Conservation (phyloP, 1,140 invertebrate genomes). For the Melitaea cinxia region DNA sequence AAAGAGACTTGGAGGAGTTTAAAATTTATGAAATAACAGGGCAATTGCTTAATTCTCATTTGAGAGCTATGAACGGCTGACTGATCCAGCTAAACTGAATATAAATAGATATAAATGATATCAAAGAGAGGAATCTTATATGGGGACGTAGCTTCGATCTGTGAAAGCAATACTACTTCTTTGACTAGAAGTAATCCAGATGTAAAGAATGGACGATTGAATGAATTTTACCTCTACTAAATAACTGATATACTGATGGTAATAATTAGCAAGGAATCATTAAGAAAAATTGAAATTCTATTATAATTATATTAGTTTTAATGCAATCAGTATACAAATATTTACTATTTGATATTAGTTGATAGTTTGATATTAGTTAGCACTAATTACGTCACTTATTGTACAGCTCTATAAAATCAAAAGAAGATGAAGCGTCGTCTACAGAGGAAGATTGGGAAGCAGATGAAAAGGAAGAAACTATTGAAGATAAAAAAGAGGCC, state of each 20-base stretch:
- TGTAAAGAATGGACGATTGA: too few relatives aligned
- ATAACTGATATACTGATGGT: background rate
- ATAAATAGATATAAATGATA: background rate
- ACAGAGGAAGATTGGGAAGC: slow-evolving; percentile 80
- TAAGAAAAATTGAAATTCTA: background rate
- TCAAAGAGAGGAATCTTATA: background rate
- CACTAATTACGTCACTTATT: too few relatives aligned
- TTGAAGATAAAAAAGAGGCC: slow-evolving; percentile 70
- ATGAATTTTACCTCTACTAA: too few relatives aligned
- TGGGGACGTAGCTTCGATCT: background rate
- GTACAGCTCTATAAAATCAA: slow-evolving; percentile 73
- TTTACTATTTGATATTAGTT: too few relatives aligned
- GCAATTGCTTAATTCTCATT: slow-evolving; percentile 1
- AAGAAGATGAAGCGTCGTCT: slow-evolving; percentile 77
- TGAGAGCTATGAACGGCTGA: background rate
- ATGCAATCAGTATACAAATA: too few relatives aligned
- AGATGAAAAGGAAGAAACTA: slow-evolving; percentile 69
- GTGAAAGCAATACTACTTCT: background rate
- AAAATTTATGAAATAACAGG: slow-evolving; percentile 4
- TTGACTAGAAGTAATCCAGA: too few relatives aligned
- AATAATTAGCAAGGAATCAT: background rate
- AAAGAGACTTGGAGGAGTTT: background rate
- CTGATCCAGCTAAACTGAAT: background rate
- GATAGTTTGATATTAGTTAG: too few relatives aligned
- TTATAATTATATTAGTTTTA: too few relatives aligned